A percentile compares a stretch with the other conserved stretches of the same genome.
These are phyloP conservation scores for Lapara coniferarum DNA, from an alignment of 2,888 invertebrate genomes.

Conservation along the genomic window DNA sequence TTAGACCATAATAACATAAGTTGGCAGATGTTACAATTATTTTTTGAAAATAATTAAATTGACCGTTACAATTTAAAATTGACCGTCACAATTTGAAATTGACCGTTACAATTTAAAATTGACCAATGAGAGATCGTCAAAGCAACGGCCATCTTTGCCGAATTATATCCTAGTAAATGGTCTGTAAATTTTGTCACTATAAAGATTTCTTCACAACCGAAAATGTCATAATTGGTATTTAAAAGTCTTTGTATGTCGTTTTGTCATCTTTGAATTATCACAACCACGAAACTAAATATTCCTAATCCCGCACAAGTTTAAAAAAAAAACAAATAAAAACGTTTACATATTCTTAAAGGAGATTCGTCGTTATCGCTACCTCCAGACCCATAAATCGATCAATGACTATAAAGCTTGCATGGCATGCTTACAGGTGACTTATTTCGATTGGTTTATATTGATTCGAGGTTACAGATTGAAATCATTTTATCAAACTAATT, in stretches of 20 bases:
- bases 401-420: too few relatives aligned
- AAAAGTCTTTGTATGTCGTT: neutral
- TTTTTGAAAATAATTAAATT: neutral
- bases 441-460: too few relatives aligned
- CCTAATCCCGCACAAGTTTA: neutral
- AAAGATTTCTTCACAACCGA: neutral
- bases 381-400: too few relatives aligned
- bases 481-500: too few relatives aligned
- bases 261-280: conserved; percentile 12
- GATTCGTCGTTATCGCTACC: too few relatives aligned
- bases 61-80: neutral
- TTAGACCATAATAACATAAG: neutral
- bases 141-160: neutral
- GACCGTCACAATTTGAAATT: too few relatives aligned
- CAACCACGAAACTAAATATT: conserved; percentile 14
- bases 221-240: neutral
- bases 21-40: neutral
- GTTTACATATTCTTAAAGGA: neutral
- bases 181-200: neutral
- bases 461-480: too few relatives aligned
- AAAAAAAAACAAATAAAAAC: neutral
- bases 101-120: neutral
- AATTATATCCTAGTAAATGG: neutral
- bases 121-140: neutral
- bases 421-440: too few relatives aligned